Percentiles rank a stretch among this genome's conserved stretches.
Evolutionary conservation across 2,888 invertebrate genomes (phyloP).

Genomic region (Melanostoma scalare): DNA sequence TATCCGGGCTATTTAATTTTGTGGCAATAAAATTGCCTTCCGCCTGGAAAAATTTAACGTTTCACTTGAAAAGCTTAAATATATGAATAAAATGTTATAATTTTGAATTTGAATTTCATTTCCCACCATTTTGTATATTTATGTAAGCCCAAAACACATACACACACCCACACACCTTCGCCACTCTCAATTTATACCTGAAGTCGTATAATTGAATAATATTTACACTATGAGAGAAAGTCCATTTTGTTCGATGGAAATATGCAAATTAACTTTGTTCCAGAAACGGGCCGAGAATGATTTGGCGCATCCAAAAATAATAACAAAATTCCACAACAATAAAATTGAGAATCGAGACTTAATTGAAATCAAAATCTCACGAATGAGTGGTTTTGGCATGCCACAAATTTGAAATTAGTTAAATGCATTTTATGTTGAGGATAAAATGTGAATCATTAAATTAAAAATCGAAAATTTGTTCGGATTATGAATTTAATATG

Average conservation of each 20-base stretch:
- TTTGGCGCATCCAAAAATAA: neutral
- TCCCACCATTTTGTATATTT: neutral
- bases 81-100: conserved; percentile 4
- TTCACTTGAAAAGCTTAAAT: conserved; percentile 4
- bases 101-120: neutral
- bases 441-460: conserved; percentile 16
- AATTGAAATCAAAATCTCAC: conserved; percentile 38
- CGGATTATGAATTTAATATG: conserved; percentile 4
- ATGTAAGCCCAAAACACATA: neutral
- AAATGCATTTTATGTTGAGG: conserved; percentile 33
- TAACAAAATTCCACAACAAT: neutral
- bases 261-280: conserved; percentile 50
- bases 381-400: conserved; percentile 25
- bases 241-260: conserved; percentile 9
- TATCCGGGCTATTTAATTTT: conserved; percentile 30
- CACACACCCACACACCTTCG: too few relatives aligned
- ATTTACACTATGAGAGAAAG: neutral
- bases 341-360: neutral
- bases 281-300: conserved; percentile 21
- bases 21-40: conserved; percentile 28
- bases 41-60: conserved; percentile 23
- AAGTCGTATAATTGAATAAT: neutral
- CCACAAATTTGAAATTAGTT: conserved; percentile 49
- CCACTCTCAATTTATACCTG: neutral
- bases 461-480: conserved; percentile 17